phyloP scores from a whole-genome alignment of 2,113 vertebrate genomes.

The Myiagra hebetior region DNA sequence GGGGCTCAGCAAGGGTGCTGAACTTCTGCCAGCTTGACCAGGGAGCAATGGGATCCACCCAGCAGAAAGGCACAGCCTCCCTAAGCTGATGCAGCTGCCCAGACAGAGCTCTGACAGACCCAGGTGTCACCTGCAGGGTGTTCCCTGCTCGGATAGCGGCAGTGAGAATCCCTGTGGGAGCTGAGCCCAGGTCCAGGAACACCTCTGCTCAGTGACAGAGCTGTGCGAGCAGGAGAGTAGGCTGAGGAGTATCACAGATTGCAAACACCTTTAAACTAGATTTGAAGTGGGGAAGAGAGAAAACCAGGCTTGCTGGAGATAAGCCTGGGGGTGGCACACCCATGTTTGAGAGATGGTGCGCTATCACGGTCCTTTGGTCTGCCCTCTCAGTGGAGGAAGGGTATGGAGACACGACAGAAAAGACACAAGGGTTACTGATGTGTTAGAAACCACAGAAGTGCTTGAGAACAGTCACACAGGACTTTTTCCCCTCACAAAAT shows the following conservation, averaged over 20 bases:
- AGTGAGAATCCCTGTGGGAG: neutral
- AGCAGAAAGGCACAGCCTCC: neutral
- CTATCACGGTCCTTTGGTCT: neutral
- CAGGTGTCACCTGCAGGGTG: neutral
- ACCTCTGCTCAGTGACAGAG: neutral
- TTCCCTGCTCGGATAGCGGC: neutral
- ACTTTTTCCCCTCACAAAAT: neutral
- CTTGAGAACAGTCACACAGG: neutral
- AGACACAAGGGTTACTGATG: neutral
- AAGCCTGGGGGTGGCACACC: neutral
- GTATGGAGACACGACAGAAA: neutral
- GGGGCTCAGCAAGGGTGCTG: neutral
- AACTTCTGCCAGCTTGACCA: neutral
- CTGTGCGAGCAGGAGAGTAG: fast-evolving
- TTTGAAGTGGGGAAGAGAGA: neutral
- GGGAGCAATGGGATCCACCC: neutral
- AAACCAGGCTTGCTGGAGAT: neutral
- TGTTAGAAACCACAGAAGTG: neutral
- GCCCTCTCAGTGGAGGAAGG: neutral
- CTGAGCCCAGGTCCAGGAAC: neutral
- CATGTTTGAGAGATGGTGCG: neutral
- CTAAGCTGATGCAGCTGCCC: neutral
- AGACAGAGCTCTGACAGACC: neutral
- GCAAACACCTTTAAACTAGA: neutral
- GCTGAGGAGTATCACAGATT: neutral